Evolutionary conservation across 1,140 invertebrate genomes (phyloP), one percentile per base, ranked within the genome.

Genomic region (Capitella teleta): DNA sequence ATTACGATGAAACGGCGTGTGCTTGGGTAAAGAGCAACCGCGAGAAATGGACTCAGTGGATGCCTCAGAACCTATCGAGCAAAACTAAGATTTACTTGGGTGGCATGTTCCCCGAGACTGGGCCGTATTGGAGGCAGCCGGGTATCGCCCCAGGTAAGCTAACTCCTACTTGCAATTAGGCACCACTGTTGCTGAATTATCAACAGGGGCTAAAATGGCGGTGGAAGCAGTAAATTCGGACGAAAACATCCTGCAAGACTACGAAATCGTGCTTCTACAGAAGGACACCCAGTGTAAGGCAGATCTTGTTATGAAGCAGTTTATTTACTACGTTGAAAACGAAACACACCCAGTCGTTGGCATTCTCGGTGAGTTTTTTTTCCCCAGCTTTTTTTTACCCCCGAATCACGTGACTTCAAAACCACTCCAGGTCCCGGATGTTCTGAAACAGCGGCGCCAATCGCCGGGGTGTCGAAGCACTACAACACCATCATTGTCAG

Each of bases 381-480:
- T 34, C 16, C 10, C 32, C 16, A 12, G 32, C 32, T 34, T 34
- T 16, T 34, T 34, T 34, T 10, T 12, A 34, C 10, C 10, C 32
- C 32, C 16, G 10, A 34, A 16, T 16, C 10, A 34, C 10, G 10
- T 16, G 10, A 12, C 10, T 34, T 16, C 32, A 34, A 34, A 34
- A 5, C 5, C 42, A 46, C 62, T 59, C 8, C 57, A 77, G 79
- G 86, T n/a, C 86, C 86, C 3, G 85, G 83, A 6, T 90, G 86
- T 63, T 85, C 83, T 3, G 85, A 88, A 63, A 86, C 85, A 1
- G 81, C 87, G 0, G 84, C 87, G 63, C 84, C 85, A 0, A 73
- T 89, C 16, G 84, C 85, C 8, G 83, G 82, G 0, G 77, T 89
- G n/a, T 82, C 85, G 0, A 83, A 80, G 49, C 80, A 85, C 60